Conservation (phyloP, 2,888 invertebrate species). For the Tortrix viridana region DNA sequence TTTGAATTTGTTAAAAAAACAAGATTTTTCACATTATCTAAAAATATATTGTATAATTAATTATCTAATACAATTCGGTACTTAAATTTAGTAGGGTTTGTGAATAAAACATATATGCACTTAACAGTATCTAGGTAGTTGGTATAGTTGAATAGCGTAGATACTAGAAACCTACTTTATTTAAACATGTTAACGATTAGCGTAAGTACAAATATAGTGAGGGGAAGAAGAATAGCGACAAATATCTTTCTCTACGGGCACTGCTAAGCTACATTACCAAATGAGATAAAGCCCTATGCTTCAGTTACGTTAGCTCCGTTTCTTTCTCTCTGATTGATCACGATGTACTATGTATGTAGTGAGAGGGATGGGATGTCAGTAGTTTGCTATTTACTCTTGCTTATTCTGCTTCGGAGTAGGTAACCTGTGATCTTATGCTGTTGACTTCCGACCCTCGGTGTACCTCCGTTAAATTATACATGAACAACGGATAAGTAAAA, state of each 20-base stretch:
- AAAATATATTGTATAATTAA: constrained; percentile 34
- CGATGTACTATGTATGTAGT: too few species aligned
- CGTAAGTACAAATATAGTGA: neutral
- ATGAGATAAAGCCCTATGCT: constrained; percentile 14
- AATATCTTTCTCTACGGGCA: constrained; percentile 21
- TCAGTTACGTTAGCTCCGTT: neutral
- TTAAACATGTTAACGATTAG: neutral
- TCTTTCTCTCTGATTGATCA: too few species aligned
- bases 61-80: constrained; percentile 28
- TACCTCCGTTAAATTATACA: too few species aligned
- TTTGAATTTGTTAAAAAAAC: neutral
- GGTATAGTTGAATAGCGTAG: constrained; percentile 8
- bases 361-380: too few species aligned
- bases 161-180: constrained; percentile 15
- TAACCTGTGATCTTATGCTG: too few species aligned
- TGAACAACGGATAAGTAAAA: too few species aligned
- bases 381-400: too few species aligned
- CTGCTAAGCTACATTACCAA: constrained; percentile 19
- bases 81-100: constrained; percentile 18
- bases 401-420: too few species aligned
- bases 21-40: constrained; percentile 22
- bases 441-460: too few species aligned
- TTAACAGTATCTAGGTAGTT: constrained; percentile 3
- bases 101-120: constrained; percentile 10
- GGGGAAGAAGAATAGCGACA: constrained; percentile 8